Evolutionary conservation across 2,888 invertebrate species (phyloP).

Genomic region (Leptinotarsa peninsularis): DNA sequence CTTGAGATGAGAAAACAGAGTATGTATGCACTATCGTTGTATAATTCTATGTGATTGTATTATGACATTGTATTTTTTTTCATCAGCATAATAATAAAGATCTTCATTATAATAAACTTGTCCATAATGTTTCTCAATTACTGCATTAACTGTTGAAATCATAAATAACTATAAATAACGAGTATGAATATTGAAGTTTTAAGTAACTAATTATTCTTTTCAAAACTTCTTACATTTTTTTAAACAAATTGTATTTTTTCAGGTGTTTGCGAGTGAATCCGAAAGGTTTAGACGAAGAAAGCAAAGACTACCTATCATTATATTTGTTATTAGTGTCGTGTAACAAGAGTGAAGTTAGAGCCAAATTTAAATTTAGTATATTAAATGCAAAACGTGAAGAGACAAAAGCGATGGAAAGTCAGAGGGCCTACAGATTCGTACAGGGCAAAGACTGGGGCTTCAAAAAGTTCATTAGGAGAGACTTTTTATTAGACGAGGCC

Average conservation of each 20-base stretch:
- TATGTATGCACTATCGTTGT: too few species aligned
- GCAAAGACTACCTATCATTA: conserved; percentile 99
- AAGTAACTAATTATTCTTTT: too few species aligned
- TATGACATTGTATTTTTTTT: too few species aligned
- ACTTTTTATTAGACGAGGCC: conserved; percentile 98
- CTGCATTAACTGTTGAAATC: too few species aligned
- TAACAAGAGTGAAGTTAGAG: conserved; percentile 99
- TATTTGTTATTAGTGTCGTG: conserved; percentile 99
- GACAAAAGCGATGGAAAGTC: conserved; percentile 99
- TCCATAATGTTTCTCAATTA: too few species aligned
- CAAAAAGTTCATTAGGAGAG: conserved; percentile 99
- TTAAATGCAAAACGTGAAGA: conserved; percentile 99
- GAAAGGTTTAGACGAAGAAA: conserved; percentile 99
- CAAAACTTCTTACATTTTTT: not conserved
- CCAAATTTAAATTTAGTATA: conserved; percentile 99
- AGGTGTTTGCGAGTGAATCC: conserved; percentile 99
- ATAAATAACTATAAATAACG: too few species aligned
- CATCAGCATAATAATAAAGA: too few species aligned
- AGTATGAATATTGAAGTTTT: too few species aligned
- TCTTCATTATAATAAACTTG: too few species aligned
- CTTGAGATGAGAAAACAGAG: too few species aligned
- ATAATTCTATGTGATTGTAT: too few species aligned
- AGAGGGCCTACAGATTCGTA: conserved; percentile 98
- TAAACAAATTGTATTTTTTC: conserved; percentile 47
- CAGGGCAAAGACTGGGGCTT: conserved; percentile 99